Evolutionary conservation across 2,888 invertebrate species (phyloP).

Genomic region (Harpagoxenus sublaevis): DNA sequence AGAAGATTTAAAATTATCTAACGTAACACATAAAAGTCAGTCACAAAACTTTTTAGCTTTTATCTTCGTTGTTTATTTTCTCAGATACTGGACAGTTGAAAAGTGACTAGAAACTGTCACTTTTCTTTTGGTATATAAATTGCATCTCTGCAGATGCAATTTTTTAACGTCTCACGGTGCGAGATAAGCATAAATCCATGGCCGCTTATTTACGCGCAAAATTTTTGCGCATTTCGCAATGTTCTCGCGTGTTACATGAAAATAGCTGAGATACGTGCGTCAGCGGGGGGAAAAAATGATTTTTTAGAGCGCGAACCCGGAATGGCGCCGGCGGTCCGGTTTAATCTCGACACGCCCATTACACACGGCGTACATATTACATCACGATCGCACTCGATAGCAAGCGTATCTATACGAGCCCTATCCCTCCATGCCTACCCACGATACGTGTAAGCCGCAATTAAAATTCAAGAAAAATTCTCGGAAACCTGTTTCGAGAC

Average conservation of each 20-base stretch:
- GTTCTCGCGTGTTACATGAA: slow-evolving; percentile 49
- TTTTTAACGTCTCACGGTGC: background rate
- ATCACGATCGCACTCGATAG: slow-evolving; percentile 74
- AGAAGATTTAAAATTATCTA: background rate
- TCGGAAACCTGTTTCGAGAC: slow-evolving; percentile 73
- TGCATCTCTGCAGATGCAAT: background rate
- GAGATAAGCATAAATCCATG: background rate
- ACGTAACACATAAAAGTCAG: background rate
- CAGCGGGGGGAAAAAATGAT: slow-evolving; percentile 55
- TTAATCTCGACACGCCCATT: slow-evolving; percentile 79
- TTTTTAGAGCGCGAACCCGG: slow-evolving; percentile 68
- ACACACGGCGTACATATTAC: slow-evolving; percentile 69
- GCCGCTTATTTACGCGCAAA: slow-evolving; percentile 14
- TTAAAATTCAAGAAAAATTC: slow-evolving; percentile 78
- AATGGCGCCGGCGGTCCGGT: slow-evolving; percentile 77
- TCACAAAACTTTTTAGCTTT: background rate
- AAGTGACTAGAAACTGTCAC: background rate
- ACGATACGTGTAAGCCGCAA: slow-evolving; percentile 73
- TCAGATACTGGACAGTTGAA: background rate
- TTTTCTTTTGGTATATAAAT: background rate
- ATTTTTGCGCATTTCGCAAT: slow-evolving; percentile 50
- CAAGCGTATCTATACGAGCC: slow-evolving; percentile 59
- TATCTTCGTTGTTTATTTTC: background rate
- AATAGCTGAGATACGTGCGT: slow-evolving; percentile 44
- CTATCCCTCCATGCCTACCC: slow-evolving; percentile 57